Percentiles rank a stretch among this genome's conserved stretches.
These are phyloP conservation scores for Campylomormyrus tamandua DNA, from an alignment of 2,113 vertebrate genomes.

Conservation along the genomic window DNA sequence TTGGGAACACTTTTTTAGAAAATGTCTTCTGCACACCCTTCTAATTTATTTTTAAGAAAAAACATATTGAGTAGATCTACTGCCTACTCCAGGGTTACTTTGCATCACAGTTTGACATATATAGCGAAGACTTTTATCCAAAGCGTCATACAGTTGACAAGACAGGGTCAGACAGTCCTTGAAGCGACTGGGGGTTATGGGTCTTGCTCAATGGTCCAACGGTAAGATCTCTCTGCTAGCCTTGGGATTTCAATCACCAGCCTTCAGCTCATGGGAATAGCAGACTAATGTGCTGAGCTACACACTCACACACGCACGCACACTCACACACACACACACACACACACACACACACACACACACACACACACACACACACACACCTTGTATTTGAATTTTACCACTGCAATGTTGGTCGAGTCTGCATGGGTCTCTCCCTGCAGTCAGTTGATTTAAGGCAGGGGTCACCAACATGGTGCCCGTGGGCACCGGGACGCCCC, in stretches of 20 bases:
- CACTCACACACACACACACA: neutral
- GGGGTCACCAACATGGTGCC: too few relatives aligned
- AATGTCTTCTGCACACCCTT: neutral
- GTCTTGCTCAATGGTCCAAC: neutral
- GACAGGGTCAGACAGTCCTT: neutral
- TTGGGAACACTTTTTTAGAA: neutral
- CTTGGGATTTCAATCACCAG: neutral
- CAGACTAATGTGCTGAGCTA: neutral
- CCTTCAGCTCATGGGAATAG: neutral
- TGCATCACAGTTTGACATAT: neutral
- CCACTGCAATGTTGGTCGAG: neutral
- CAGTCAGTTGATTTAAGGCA: neutral
- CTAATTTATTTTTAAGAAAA: neutral
- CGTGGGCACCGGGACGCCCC: too few relatives aligned
- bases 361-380: too few relatives aligned
- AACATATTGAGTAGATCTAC: neutral
- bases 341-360: neutral
- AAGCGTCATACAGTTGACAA: neutral
- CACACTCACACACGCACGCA: neutral
- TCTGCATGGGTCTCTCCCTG: neutral
- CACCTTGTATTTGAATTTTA: neutral
- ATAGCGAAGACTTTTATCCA: neutral
- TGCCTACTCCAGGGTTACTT: neutral
- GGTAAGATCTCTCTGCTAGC: neutral
- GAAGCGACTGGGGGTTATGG: neutral